These are phyloP conservation scores for Phenganax stokvisi DNA, from an alignment of 92 coral and sea anemone genomes.

Conservation along the genomic window DNA sequence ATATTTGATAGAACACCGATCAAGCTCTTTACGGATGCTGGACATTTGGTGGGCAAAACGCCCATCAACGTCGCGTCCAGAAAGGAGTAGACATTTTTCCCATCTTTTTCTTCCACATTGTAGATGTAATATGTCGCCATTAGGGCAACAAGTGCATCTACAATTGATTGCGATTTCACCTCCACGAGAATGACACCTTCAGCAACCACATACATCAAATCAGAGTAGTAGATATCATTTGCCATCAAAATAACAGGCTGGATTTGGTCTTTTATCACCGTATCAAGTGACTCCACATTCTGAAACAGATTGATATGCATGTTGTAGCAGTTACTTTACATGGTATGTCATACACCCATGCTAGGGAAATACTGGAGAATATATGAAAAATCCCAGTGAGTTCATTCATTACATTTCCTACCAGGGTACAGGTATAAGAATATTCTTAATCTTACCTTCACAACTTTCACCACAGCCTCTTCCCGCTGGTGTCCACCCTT, in stretches of 20 bases:
- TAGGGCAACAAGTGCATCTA: constrained; percentile 27
- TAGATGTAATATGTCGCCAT: constrained; percentile 25
- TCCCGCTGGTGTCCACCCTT: constrained; percentile 21
- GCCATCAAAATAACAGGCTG: constrained; percentile 26
- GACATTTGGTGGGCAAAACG: constrained; percentile 9
- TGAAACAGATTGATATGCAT: neutral
- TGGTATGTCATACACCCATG: neutral
- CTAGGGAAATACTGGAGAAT: too few species aligned
- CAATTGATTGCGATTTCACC: constrained; percentile 9
- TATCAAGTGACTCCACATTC: constrained; percentile 32
- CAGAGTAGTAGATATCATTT: constrained; percentile 9
- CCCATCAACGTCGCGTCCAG: constrained; percentile 40
- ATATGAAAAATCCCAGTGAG: too few species aligned
- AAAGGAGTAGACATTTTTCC: constrained; percentile 29
- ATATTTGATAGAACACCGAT: constrained; percentile 17
- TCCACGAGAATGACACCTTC: constrained; percentile 2
- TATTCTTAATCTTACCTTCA: neutral
- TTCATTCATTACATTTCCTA: neutral
- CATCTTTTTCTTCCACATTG: constrained; percentile 10
- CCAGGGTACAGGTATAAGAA: neutral
- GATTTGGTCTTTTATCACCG: neutral
- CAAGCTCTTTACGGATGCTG: constrained; percentile 31
- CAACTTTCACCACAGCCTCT: constrained; percentile 31
- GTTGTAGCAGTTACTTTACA: neutral
- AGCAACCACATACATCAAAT: constrained; percentile 36